Percentiles rank a stretch among this genome's conserved stretches.
These are phyloP conservation scores for Trachops cirrhosus DNA, from an alignment of 2,797 vertebrate genomes.

Conservation along the genomic window DNA sequence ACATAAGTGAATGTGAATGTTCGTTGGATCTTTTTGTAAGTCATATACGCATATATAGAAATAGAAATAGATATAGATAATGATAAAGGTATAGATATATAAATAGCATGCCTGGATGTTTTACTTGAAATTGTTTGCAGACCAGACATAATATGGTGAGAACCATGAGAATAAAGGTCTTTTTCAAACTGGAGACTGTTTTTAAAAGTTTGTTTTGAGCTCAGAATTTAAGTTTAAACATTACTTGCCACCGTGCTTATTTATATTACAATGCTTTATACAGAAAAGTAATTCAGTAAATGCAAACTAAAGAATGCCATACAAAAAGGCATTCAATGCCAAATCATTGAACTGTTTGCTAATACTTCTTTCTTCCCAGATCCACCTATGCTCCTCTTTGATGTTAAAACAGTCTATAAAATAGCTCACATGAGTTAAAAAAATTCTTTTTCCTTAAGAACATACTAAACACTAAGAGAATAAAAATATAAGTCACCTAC, in stretches of 20 bases:
- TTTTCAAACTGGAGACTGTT: not conserved
- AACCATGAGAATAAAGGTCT: not conserved
- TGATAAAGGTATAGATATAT: not conserved
- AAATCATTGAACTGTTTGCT: slow-evolving; percentile 27
- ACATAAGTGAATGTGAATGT: not conserved
- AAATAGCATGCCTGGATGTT: not conserved
- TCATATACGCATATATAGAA: not conserved
- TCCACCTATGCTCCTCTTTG: not conserved
- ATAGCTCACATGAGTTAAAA: slow-evolving; percentile 1
- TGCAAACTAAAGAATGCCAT: not conserved
- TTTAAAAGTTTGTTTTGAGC: not conserved
- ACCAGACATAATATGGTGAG: not conserved
- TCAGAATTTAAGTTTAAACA: slow-evolving; percentile 33
- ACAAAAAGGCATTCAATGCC: not conserved
- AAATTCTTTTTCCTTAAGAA: slow-evolving; percentile 8
- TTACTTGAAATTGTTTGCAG: not conserved
- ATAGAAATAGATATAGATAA: not conserved
- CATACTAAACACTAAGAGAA: not conserved
- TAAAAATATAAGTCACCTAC: not conserved
- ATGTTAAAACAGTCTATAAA: not conserved
- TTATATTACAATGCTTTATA: not conserved
- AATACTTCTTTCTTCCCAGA: not conserved
- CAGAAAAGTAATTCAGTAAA: not conserved
- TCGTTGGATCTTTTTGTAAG: not conserved
- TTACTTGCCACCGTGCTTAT: not conserved